Conservation (phyloP, 2,797 vertebrate genomes). For the Sardinella longiceps region DNA sequence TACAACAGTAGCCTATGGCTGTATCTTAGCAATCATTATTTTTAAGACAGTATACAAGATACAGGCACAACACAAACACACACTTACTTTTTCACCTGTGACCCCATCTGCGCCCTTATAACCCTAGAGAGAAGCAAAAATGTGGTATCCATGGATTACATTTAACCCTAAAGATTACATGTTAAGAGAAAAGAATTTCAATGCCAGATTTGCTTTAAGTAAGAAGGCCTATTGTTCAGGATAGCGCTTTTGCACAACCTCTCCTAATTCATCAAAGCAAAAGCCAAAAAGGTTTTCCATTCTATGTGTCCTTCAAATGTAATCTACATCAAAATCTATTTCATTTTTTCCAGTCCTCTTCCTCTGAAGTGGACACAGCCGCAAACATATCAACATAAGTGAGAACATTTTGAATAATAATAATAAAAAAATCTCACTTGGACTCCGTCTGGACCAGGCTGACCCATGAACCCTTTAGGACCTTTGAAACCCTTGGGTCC, state of each 20-base stretch:
- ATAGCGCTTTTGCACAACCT: too few relatives aligned
- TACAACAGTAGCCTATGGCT: too few relatives aligned
- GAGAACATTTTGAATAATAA: not conserved
- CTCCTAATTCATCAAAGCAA: too few relatives aligned
- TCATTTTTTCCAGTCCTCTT: too few relatives aligned
- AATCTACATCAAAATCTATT: not conserved
- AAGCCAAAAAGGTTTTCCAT: too few relatives aligned
- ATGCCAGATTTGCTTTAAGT: not conserved
- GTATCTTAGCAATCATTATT: too few relatives aligned
- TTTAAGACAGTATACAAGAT: too few relatives aligned
- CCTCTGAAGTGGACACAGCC: not conserved
- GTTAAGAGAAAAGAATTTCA: not conserved
- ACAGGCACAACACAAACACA: too few relatives aligned
- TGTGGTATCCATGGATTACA: not conserved
- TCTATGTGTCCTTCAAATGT: too few relatives aligned
- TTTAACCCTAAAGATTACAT: not conserved
- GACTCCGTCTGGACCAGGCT: conserved; percentile 47
- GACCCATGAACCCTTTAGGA: conserved; percentile 50
- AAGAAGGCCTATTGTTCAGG: too few relatives aligned
- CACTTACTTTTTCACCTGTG: not conserved
- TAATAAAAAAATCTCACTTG: conserved; percentile 53
- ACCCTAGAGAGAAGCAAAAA: not conserved
- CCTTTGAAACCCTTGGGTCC: not conserved
- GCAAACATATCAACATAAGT: not conserved
- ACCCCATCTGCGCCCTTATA: not conserved